phyloP scores from a whole-genome alignment of 2,888 invertebrate species.

The Dinocampus coccinellae region DNA sequence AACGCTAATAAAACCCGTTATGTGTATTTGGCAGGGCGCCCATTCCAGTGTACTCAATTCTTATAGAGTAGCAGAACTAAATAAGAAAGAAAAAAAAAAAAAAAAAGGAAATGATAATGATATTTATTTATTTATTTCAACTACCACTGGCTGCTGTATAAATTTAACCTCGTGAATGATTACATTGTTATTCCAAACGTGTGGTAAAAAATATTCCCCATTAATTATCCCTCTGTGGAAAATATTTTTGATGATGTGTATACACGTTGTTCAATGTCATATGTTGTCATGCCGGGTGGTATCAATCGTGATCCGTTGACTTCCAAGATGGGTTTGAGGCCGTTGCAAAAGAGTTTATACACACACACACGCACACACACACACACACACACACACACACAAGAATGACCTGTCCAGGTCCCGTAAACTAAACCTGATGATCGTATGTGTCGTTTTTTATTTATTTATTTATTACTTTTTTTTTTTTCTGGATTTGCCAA shows the following conservation, averaged over 20 bases:
- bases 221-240: too few species aligned
- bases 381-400: background rate
- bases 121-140: too few species aligned
- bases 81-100: background rate
- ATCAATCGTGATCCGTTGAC: background rate
- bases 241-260: background rate
- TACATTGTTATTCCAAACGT: too few species aligned
- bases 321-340: constrained; percentile 4
- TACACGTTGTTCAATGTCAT: background rate
- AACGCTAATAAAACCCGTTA: constrained; percentile 59
- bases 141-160: too few species aligned
- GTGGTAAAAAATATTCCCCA: too few species aligned
- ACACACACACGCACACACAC: background rate
- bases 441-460: background rate
- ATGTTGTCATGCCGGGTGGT: background rate
- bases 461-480: background rate
- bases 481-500: background rate
- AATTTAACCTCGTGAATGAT: too few species aligned
- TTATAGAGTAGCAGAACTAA: constrained; percentile 13
- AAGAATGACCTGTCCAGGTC: background rate
- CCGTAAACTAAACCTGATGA: constrained; percentile 11
- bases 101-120: background rate
- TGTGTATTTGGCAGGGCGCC: constrained; percentile 62
- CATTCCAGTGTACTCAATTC: constrained; percentile 57
- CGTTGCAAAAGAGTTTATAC: background rate